phyloP scores from a whole-genome alignment of 2,888 invertebrate species.

The Thera britannica region DNA sequence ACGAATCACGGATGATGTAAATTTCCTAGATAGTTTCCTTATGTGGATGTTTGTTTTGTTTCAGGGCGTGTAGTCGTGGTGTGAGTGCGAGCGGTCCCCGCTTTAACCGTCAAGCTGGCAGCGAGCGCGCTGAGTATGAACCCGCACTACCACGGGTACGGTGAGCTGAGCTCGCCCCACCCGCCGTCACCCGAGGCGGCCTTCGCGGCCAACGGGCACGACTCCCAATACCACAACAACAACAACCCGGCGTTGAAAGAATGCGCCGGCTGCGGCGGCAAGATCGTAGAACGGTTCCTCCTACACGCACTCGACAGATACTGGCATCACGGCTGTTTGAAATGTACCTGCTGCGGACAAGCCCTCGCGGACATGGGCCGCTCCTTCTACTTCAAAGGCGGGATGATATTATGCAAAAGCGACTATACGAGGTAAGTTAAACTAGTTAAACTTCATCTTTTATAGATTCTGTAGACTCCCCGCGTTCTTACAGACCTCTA shows the following conservation, averaged over 20 bases:
- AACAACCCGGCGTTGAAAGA: constrained; percentile 88
- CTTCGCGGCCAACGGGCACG: constrained; percentile 86
- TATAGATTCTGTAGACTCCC: constrained; percentile 39
- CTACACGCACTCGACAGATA: constrained; percentile 96
- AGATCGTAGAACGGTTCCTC: constrained; percentile 96
- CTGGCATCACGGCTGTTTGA: constrained; percentile 98
- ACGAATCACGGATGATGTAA: neutral
- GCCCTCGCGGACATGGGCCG: constrained; percentile 95
- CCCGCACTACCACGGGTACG: constrained; percentile 95
- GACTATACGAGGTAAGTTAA: constrained; percentile 95
- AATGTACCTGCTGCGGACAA: constrained; percentile 96
- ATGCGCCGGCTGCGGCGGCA: constrained; percentile 96
- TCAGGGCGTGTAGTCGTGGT: constrained; percentile 83
- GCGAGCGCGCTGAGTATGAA: constrained; percentile 95
- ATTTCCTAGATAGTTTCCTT: neutral
- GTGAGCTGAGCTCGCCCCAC: constrained; percentile 92
- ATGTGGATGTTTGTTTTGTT: constrained; percentile 46
- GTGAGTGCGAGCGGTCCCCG: constrained; percentile 80
- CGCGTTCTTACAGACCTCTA: constrained; percentile 54
- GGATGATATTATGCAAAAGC: constrained; percentile 97
- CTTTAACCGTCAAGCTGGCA: constrained; percentile 92
- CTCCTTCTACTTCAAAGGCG: constrained; percentile 96
- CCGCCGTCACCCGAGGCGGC: constrained; percentile 90
- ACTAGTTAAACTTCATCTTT: neutral
- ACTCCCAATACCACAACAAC: constrained; percentile 85